phyloP scores from a whole-genome alignment of 1,140 invertebrate genomes.

The Matsumurasca onukii region DNA sequence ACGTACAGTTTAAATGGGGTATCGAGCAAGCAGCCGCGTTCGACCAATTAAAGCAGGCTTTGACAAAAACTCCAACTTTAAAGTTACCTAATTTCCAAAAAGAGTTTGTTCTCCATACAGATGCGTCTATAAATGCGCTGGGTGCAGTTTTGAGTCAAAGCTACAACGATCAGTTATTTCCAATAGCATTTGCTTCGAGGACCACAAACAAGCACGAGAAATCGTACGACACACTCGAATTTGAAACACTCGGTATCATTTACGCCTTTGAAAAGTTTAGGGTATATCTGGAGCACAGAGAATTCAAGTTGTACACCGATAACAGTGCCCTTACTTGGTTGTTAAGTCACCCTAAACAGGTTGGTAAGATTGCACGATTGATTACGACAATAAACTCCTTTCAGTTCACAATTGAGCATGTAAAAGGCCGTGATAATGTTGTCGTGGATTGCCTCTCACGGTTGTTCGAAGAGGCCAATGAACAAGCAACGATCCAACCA shows the following conservation, averaged over 20 bases:
- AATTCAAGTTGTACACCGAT: conserved; percentile 17
- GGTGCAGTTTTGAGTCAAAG: background rate
- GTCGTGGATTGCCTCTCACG: conserved; percentile 14
- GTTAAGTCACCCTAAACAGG: conserved; percentile 14
- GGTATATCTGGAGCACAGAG: conserved; percentile 11
- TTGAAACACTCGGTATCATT: conserved; percentile 12
- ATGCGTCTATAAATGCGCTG: background rate
- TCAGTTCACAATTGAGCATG: conserved; percentile 10
- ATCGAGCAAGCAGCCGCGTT: background rate
- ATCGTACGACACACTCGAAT: conserved; percentile 5
- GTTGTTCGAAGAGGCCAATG: background rate
- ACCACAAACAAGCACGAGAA: conserved; percentile 2
- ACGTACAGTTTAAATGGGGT: background rate
- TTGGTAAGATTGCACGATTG: conserved; percentile 22
- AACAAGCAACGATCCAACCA: too few relatives aligned
- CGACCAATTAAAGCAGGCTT: background rate
- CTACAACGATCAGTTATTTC: too few relatives aligned
- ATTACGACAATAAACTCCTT: background rate
- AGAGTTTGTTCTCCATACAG: background rate
- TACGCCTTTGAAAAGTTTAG: conserved; percentile 6
- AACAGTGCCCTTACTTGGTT: conserved; percentile 16
- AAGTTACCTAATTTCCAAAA: background rate
- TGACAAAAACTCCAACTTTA: background rate
- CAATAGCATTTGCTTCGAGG: background rate
- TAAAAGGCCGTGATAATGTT: conserved; percentile 17